Base-by-base conservation (phyloP, 2,797 vertebrate species). In the Sylvilagus floridanus region DNA sequence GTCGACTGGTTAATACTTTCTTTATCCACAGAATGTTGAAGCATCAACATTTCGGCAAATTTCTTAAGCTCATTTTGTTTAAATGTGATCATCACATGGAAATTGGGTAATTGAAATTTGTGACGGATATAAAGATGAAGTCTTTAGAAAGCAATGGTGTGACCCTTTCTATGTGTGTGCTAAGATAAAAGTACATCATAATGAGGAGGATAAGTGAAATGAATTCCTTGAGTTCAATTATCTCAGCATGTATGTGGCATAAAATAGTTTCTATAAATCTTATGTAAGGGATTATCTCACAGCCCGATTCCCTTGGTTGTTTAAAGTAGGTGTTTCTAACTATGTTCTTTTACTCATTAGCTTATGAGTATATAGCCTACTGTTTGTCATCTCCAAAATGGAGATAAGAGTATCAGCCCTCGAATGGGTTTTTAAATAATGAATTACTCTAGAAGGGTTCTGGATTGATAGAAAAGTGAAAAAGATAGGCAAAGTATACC, bases 121-220 rank as follows among this genome's bases (percentile, higher is more conserved):
- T 76, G 47, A 78, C 90, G 91, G 69, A 73, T 88, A 84, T 71
- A 73, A 81, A 73, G 54, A 76, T 76, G 42, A 57, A 86, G 76
- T 88, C 83, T 57, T 94, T 88, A 76, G 47, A 37, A 88, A 79
- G 73, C n/a, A 60, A 66, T 50, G 26, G 28, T 75, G 42, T 63
- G 35, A 11, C 4, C 35, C 13, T 63, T 69, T 93, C 50, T 78
- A 82, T 69, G 65, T 52, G 5, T 26, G 11, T 57, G 69, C 37
- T 63, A 50, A 92, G 84, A 76, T 91, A 73, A 75, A 85, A 73
- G 5, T 50, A 7, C 17, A 30, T 42, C 37, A 50, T 69, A 35
- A 68, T 2, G 50, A 83, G 24, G 42, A 32, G 69, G 37, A 1
- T 35, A 76, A 79, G n/a, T 73, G 28, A 95, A 78, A 63, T 35